Evolutionary conservation across 2,113 vertebrate species (phyloP).

Genomic region (Pithys albifrons): DNA sequence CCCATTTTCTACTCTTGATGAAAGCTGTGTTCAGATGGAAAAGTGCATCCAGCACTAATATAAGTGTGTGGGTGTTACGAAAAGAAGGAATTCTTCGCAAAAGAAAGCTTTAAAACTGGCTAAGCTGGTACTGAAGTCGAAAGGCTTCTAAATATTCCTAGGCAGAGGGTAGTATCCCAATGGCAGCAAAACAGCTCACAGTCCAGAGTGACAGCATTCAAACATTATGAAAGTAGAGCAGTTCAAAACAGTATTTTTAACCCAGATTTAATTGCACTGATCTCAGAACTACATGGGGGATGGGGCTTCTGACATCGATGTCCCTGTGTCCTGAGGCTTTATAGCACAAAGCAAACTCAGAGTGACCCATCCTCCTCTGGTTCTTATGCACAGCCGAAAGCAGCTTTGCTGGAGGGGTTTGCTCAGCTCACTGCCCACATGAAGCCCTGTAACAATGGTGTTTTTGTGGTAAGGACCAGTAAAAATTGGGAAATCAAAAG

Average conservation of each 20-base stretch:
- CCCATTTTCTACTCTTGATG: neutral
- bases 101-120: neutral
- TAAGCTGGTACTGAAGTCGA: neutral
- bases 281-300: fast-evolving
- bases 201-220: neutral
- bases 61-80: neutral
- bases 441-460: neutral
- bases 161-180: neutral
- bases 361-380: neutral
- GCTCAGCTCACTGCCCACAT: neutral
- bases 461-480: neutral
- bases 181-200: neutral
- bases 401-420: neutral
- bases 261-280: neutral
- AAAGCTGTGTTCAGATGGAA: neutral
- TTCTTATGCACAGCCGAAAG: neutral
- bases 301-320: neutral
- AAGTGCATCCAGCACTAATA: neutral
- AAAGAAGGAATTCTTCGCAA: neutral
- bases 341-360: neutral
- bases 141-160: neutral
- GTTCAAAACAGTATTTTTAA: neutral
- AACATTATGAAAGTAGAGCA: neutral
- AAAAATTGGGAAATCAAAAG: neutral
- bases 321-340: neutral